Evolutionary conservation across 2,113 vertebrate species (phyloP).

Genomic region (Archocentrus centrarchus): DNA sequence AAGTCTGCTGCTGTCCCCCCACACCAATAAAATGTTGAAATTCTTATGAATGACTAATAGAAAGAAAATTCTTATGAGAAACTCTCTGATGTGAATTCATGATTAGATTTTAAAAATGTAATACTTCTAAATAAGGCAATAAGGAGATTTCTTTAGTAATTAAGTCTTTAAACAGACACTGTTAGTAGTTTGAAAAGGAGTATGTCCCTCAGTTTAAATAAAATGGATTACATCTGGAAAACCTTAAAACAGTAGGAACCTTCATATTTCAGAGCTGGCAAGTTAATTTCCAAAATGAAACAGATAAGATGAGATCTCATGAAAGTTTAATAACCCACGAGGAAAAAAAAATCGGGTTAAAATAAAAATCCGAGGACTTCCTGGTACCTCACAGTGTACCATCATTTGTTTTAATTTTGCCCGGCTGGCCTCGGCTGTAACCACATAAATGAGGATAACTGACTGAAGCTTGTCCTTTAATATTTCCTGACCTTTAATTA

Average conservation of each 20-base stretch:
- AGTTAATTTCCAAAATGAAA: conserved; percentile 5
- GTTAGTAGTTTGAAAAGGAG: not conserved
- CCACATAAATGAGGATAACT: not conserved
- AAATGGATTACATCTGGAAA: not conserved
- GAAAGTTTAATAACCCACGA: not conserved
- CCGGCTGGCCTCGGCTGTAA: not conserved
- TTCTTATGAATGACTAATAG: not conserved
- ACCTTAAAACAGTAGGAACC: not conserved
- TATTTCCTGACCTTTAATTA: conserved; percentile 7
- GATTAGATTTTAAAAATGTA: too few species aligned
- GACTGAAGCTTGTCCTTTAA: not conserved
- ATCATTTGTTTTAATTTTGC: conserved; percentile 3
- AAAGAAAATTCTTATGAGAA: not conserved
- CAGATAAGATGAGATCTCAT: not conserved
- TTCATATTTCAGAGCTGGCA: conserved; percentile 11
- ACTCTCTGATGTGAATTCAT: too few species aligned
- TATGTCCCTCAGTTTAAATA: not conserved
- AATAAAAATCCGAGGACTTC: not conserved
- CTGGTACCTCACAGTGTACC: not conserved
- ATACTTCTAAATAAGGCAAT: not conserved
- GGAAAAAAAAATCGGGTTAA: not conserved
- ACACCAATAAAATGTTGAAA: not conserved
- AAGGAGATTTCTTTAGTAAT: not conserved
- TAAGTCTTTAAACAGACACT: not conserved
- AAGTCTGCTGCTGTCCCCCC: not conserved